A percentile compares a stretch with the other conserved stretches of the same genome.
Evolutionary conservation across 2,888 invertebrate species (phyloP).

Genomic region (Napeogenes sylphis): DNA sequence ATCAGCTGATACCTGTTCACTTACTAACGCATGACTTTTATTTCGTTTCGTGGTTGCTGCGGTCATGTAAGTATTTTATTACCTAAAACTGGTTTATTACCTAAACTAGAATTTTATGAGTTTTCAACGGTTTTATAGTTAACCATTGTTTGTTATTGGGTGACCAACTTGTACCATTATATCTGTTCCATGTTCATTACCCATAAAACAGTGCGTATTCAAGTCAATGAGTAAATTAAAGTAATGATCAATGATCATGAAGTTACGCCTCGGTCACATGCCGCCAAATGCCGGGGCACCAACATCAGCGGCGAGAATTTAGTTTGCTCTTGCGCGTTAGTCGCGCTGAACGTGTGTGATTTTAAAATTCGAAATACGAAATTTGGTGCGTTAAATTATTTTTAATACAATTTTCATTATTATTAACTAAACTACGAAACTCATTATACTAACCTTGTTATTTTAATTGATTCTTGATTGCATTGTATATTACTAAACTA

Average conservation of each 20-base stretch:
- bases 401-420: slow-evolving; percentile 13
- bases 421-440: slow-evolving; percentile 6
- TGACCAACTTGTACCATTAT: not conserved
- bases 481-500: not conserved
- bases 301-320: slow-evolving; percentile 51
- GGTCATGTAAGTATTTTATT: slow-evolving; percentile 15
- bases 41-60: slow-evolving; percentile 4
- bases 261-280: slow-evolving; percentile 58
- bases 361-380: slow-evolving; percentile 41
- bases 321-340: slow-evolving; percentile 61
- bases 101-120: not conserved
- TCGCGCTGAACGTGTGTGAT: slow-evolving; percentile 57
- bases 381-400: slow-evolving; percentile 54
- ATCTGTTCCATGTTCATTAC: not conserved
- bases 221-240: slow-evolving; percentile 39
- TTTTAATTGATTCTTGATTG: not conserved
- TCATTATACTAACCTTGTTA: not conserved
- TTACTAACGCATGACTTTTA: slow-evolving; percentile 41
- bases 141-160: not conserved
- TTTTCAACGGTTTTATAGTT: not conserved
- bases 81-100: slow-evolving; percentile 12
- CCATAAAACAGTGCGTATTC: slow-evolving; percentile 4
- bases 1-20: slow-evolving; percentile 66
- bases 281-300: slow-evolving; percentile 46
- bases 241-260: slow-evolving; percentile 55